Percentiles rank a stretch among this genome's conserved stretches.
Conservation (phyloP, 1,140 invertebrate species). For the Eumeta japonica region DNA sequence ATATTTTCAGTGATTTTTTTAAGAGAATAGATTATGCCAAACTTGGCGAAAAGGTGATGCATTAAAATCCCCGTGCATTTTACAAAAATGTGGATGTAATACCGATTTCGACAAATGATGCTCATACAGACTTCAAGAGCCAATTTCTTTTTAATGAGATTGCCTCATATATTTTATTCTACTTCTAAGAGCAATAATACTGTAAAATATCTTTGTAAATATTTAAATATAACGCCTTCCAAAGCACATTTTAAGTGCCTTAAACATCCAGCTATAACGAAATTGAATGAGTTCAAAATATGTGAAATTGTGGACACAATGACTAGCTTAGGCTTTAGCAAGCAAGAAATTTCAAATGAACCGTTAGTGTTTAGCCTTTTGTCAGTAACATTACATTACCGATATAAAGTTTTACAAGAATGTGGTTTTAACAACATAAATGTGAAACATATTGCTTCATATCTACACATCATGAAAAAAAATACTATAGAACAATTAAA, state of each 20-base stretch:
- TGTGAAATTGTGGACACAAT: constrained; percentile 22
- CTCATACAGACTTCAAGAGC: no score
- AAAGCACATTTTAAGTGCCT: constrained; percentile 12
- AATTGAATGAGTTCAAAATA: constrained; percentile 22
- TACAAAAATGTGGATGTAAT: no score
- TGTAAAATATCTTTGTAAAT: no score
- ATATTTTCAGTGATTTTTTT: no score
- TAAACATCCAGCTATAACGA: constrained; percentile 34
- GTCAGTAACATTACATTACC: constrained; percentile 38
- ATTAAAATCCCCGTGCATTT: no score
- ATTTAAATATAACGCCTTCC: no score
- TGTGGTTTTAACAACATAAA: constrained; percentile 34
- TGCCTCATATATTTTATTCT: no score
- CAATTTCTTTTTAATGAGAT: no score
- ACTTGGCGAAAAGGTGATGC: no score
- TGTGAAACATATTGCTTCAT: constrained; percentile 22
- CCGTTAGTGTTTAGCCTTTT: constrained; percentile 33
- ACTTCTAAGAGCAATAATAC: no score
- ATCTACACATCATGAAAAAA: constrained; percentile 33
- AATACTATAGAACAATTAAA: constrained; percentile 43
- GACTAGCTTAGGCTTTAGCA: constrained; percentile 27
- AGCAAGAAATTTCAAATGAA: constrained; percentile 24
- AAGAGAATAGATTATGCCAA: no score
- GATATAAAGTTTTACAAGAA: constrained; percentile 38
- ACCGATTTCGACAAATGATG: no score